Evolutionary conservation across 2,888 invertebrate species (phyloP), one percentile per base, ranked within the genome.

Genomic region (Cerceris rybyensis): DNA sequence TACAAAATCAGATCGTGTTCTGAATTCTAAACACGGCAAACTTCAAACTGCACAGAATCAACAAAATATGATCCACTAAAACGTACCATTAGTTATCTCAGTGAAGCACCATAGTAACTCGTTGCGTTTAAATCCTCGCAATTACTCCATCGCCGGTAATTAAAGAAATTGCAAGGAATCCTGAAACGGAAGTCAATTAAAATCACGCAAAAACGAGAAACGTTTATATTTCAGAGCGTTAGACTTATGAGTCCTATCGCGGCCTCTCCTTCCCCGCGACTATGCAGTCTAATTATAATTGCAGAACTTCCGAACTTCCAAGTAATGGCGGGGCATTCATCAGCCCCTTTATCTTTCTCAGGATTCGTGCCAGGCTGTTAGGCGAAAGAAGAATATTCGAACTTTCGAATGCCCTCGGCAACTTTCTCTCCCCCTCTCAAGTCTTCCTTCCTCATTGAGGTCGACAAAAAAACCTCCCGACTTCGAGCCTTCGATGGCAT

Each of bases 231-330:
- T 28, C 16, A n/a, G 14, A 11, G 17, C 17, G 55, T 7, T 7
- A 8, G 66, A 66, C 59, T 72, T 77, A 79, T 61, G 77, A 75
- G 75, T 78, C 61, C 79, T 73, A 73, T 77, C 77, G 54, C 46
- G n/a, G 5, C 13, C 70, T 39, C 64, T 55, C 58, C 66, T 55
- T 67, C 52, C 28, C 28, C 78, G 54, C 59, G 59, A 43, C 63
- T 55, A 42, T 69, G 54, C 76, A 71, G 76, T 81, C 81, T 81
- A 83, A 81, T 83, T 83, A 79, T 83, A 79, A 83, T 83, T 75
- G 72, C 67, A 71, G 70, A 81, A 83, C 71, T 83, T 79, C 17
- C 65, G 41, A 52, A 79, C 68, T 64, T 73, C 68, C 61, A 28
- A 39, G 68, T 67, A 58, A 67, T 60, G 64, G 54, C n/a, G 46